A percentile compares a stretch with the other conserved stretches of the same genome.
Conservation (phyloP, 2,113 vertebrate species). For the Myrmecobius fasciatus region DNA sequence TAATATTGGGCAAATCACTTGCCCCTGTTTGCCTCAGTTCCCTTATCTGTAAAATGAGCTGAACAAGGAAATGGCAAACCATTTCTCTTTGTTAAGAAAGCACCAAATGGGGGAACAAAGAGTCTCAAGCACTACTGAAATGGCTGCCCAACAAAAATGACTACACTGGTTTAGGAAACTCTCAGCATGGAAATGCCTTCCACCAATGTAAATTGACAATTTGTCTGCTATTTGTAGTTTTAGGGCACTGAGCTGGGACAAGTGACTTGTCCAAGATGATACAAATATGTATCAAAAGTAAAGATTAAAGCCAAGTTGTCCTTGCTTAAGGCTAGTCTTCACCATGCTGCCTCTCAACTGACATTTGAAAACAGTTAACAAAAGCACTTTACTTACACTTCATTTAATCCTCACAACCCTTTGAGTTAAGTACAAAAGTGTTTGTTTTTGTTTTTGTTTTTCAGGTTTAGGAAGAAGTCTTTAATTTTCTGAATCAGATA, state of each 20-base stretch:
- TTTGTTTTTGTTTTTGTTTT: too few species aligned
- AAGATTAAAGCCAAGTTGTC: neutral
- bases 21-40: neutral
- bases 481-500: too few species aligned
- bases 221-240: neutral
- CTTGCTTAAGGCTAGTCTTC: neutral
- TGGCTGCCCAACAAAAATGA: neutral
- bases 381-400: neutral
- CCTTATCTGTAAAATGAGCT: too few species aligned
- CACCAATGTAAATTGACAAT: neutral
- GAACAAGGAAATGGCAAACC: neutral
- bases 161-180: neutral
- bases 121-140: neutral
- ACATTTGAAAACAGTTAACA: neutral
- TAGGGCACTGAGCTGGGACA: neutral
- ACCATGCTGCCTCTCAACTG: neutral
- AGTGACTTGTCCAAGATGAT: neutral
- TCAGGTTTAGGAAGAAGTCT: too few species aligned
- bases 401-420: neutral
- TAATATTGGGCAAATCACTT: neutral
- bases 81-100: neutral
- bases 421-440: neutral
- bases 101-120: neutral
- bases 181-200: neutral
- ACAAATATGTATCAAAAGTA: neutral